A percentile compares a stretch with the other conserved stretches of the same genome.
These are phyloP conservation scores for Lutjanus campechanus DNA, from an alignment of 2,797 vertebrate species.

Conservation along the genomic window DNA sequence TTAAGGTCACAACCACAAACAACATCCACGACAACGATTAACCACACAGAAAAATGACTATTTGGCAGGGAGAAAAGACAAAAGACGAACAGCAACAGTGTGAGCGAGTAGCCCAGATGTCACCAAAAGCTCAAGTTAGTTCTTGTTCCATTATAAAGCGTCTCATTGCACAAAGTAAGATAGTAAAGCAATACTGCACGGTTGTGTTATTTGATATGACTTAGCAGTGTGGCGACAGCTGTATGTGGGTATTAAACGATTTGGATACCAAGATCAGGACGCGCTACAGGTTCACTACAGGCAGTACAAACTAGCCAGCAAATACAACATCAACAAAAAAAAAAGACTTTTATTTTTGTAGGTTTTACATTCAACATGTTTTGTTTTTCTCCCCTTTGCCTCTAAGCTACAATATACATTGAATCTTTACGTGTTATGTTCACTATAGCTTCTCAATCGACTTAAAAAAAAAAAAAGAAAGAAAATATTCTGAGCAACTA, in stretches of 20 bases:
- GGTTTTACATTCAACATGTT: slow-evolving; percentile 86
- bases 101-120: slow-evolving; percentile 46
- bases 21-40: slow-evolving; percentile 48
- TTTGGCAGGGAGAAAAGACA: slow-evolving; percentile 69
- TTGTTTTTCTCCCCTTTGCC: slow-evolving; percentile 75
- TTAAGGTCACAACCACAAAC: slow-evolving; percentile 63
- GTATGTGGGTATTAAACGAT: slow-evolving; percentile 62
- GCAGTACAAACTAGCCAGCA: slow-evolving; percentile 72
- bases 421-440: slow-evolving; percentile 79
- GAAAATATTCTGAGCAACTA: slow-evolving; percentile 74
- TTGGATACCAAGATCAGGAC: slow-evolving; percentile 66
- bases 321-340: slow-evolving; percentile 61
- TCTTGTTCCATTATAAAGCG: slow-evolving; percentile 75
- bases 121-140: slow-evolving; percentile 60
- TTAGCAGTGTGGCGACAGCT: slow-evolving; percentile 67
- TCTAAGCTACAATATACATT: slow-evolving; percentile 82
- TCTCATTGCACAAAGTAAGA: slow-evolving; percentile 77
- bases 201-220: slow-evolving; percentile 74
- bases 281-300: slow-evolving; percentile 65
- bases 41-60: slow-evolving; percentile 59
- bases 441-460: slow-evolving; percentile 81
- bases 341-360: slow-evolving; percentile 72
- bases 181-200: slow-evolving; percentile 84
- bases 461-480: slow-evolving; percentile 71
- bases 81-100: slow-evolving; percentile 38